Base-by-base conservation (phyloP, 2,113 vertebrate genomes). In the Mesoclemmys tuberculata region DNA sequence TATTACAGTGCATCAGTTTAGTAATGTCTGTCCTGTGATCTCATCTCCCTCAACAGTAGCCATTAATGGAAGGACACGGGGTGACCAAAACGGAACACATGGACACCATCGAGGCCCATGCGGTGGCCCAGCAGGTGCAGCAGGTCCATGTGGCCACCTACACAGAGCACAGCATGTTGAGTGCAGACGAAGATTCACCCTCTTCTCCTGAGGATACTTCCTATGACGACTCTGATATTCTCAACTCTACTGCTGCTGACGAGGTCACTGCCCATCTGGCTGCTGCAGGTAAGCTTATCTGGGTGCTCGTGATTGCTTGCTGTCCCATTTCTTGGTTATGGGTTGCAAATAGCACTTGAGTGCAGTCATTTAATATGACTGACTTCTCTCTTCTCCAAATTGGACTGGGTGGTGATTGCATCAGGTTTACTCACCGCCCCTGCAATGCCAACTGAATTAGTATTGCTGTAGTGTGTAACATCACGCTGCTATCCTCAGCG, bases 191-290 rank as follows among this genome's bases (percentile, higher is more conserved):
- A 91, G 99, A 99, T 97, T 99, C 99, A 0, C 99, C 99, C 0
- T 99, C 99, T 11, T 99, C 99, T 0, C 99, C 99, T 0, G 99
- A 99, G 54, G 99, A 99, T 75, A 99, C 99, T 14, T 98, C 98
- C 22, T 99, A 99, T 1, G 99, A 99, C 21, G 99, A 99, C 97
- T 99, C 99, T 0, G 99, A 99, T 95, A 99, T 99, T 94, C 99
- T 99, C 90, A 99, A 99, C 98, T 99, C 99, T 52, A 99, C 99
- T 0, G 99, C 99, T 0, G 98, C 99, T 1, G 99, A 99, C 38
- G 99, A 99, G 97, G 98, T 99, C 89, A 99, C 99, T 0, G 99
- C 99, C 14, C 99, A 99, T 96, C 97, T 99, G 96, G 99, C 99
- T 4, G 99, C 99, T 0, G 99, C 99, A 98, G 99, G 99, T 99